phyloP scores from a whole-genome alignment of 2,888 invertebrate genomes.

The Drosophila atripex region DNA sequence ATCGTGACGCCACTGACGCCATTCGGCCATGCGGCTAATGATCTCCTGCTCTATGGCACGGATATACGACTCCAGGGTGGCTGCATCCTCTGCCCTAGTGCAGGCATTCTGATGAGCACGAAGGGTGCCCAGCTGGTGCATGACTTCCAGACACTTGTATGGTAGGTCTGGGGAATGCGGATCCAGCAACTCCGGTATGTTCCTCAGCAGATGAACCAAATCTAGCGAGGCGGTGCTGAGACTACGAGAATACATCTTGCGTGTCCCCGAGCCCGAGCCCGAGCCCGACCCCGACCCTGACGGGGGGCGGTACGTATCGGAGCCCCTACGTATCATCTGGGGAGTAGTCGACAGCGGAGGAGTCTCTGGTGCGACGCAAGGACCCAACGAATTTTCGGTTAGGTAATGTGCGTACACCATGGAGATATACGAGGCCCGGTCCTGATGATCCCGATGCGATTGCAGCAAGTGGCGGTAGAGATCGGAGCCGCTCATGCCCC shows the following conservation, averaged over 20 bases:
- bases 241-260: not conserved
- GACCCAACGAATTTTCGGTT: not conserved
- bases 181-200: not conserved
- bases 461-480: slow-evolving; percentile 38
- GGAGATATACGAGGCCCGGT: slow-evolving; percentile 33
- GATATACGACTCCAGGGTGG: not conserved
- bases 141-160: not conserved
- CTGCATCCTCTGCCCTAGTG: not conserved
- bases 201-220: not conserved
- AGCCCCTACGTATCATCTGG: not conserved
- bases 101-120: not conserved
- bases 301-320: not conserved
- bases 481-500: slow-evolving; percentile 23
- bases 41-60: slow-evolving; percentile 10
- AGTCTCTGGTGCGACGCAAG: not conserved
- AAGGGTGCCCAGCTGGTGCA: not conserved
- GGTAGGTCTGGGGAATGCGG: not conserved
- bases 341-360: not conserved
- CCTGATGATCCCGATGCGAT: slow-evolving; percentile 29
- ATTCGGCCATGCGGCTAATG: not conserved
- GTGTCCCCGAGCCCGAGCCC: not conserved
- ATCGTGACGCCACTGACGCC: not conserved
- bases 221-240: not conserved
- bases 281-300: not conserved
- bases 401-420: slow-evolving; percentile 24